These are phyloP conservation scores for Leptopilina drosophilae DNA, from an alignment of 2,888 invertebrate species.

Conservation along the genomic window DNA sequence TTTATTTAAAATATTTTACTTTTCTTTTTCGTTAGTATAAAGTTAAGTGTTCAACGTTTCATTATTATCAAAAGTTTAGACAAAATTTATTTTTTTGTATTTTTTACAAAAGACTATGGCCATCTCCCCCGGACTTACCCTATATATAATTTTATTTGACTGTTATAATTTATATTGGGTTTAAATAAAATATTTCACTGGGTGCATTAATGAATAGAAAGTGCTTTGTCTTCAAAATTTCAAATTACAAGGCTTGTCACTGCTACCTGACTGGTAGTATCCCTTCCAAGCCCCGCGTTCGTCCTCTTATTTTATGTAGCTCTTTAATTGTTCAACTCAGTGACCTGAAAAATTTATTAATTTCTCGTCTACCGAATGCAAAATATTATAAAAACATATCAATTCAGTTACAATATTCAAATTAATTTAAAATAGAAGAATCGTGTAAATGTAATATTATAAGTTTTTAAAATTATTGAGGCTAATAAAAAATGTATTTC, in stretches of 20 bases:
- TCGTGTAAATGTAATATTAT: neutral
- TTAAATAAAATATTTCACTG: neutral
- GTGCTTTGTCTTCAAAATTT: conserved; percentile 7
- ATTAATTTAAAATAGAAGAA: neutral
- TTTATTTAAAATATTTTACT: too few relatives aligned
- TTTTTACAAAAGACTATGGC: too few relatives aligned
- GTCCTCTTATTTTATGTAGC: too few relatives aligned
- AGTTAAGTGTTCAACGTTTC: too few relatives aligned
- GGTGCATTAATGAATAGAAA: neutral
- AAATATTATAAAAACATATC: neutral
- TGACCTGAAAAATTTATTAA: conserved; percentile 27
- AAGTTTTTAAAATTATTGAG: neutral
- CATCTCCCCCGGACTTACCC: too few relatives aligned
- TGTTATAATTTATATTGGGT: neutral
- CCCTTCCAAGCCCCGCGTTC: too few relatives aligned
- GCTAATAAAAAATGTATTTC: too few relatives aligned
- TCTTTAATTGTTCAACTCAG: conserved; percentile 18
- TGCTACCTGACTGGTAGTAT: too few relatives aligned
- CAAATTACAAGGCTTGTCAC: conserved; percentile 17
- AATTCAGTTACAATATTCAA: neutral
- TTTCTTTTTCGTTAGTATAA: too few relatives aligned
- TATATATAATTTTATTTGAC: too few relatives aligned
- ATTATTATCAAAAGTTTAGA: too few relatives aligned
- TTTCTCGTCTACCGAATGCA: neutral
- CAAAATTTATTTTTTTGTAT: too few relatives aligned